phyloP scores from a whole-genome alignment of 1,140 invertebrate genomes.

The Copidosoma floridanum region DNA sequence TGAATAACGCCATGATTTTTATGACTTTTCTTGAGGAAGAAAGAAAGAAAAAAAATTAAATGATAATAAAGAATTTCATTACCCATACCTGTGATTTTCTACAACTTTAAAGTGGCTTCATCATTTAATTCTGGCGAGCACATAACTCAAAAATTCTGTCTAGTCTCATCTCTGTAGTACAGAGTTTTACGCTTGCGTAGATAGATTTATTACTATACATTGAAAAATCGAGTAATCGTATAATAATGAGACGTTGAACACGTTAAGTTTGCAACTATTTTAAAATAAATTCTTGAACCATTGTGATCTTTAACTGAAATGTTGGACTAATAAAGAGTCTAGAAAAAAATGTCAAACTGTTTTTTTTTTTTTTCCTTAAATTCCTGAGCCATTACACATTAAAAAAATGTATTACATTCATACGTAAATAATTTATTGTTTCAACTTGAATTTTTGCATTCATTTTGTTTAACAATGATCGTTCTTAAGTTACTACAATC shows the following conservation, averaged over 20 bases:
- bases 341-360: conserved; percentile 14
- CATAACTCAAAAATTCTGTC: conserved; percentile 13
- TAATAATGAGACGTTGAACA: conserved; percentile 18
- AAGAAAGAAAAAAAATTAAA: no score
- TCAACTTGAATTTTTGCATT: no score
- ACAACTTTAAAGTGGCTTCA: conserved; percentile 20
- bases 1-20: no score
- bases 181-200: conserved; percentile 28
- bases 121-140: conserved; percentile 26
- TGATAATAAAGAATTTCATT: no score
- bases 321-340: conserved; percentile 41
- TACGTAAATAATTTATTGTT: no score
- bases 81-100: neutral
- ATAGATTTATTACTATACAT: conserved; percentile 23
- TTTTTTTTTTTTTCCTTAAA: no score
- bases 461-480: no score
- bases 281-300: conserved; percentile 35
- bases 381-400: no score
- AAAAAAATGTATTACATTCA: no score
- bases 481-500: conserved; percentile 75
- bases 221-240: conserved; percentile 21
- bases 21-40: no score
- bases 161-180: conserved; percentile 31
- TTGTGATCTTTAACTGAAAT: conserved; percentile 39
- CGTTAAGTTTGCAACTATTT: conserved; percentile 40